Conservation (phyloP, 2,888 invertebrate genomes). For the Diadromus collaris region DNA sequence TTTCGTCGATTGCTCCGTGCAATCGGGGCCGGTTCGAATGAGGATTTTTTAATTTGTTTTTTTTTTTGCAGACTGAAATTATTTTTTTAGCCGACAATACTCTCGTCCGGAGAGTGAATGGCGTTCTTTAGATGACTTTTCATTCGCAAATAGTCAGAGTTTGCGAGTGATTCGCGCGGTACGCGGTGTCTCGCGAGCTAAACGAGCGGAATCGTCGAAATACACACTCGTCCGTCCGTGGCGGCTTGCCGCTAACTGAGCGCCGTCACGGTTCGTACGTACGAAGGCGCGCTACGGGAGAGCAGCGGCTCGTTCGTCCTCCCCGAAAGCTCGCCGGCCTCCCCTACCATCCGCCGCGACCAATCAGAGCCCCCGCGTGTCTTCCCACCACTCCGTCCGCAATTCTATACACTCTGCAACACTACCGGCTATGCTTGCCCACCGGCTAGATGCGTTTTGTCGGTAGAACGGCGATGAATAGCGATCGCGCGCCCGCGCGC, state of each 20-base stretch:
- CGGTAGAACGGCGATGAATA: constrained; percentile 16
- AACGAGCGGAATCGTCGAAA: constrained; percentile 52
- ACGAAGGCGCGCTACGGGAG: constrained; percentile 66
- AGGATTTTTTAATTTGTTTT: not conserved
- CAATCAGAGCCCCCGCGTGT: constrained; percentile 58
- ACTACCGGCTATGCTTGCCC: not conserved
- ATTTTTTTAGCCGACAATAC: not conserved
- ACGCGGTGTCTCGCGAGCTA: constrained; percentile 18
- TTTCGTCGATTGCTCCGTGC: not conserved
- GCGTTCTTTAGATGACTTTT: constrained; percentile 6
- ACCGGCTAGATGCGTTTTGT: constrained; percentile 39
- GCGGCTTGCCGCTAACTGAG: constrained; percentile 79
- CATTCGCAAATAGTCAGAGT: not conserved
- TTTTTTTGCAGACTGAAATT: not conserved
- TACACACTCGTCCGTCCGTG: constrained; percentile 66
- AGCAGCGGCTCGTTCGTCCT: constrained; percentile 57
- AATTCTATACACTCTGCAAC: constrained; percentile 21
- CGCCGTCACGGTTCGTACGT: constrained; percentile 70
- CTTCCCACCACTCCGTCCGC: constrained; percentile 36
- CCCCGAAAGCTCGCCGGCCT: constrained; percentile 59
- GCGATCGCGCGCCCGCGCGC: constrained; percentile 8
- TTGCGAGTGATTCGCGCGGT: constrained; percentile 16
- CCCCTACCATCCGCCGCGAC: constrained; percentile 59
- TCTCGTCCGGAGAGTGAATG: not conserved
- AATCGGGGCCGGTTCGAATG: not conserved